Base-by-base conservation (phyloP, 2,888 invertebrate species). In the Rosalia funebris region DNA sequence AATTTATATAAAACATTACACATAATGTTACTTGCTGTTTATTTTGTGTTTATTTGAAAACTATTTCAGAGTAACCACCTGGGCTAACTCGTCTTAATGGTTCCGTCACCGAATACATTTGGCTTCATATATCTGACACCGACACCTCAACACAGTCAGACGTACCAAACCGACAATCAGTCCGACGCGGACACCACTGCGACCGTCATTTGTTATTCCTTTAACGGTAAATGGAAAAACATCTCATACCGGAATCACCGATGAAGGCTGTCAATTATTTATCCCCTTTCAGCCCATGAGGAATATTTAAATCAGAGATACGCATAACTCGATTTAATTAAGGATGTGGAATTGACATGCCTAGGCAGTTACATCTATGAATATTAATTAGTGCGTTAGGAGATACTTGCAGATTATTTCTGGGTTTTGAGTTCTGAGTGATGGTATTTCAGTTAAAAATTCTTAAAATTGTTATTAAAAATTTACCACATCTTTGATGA, bases 91-190 rank as follows among this genome's bases (percentile, higher is more conserved):
- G 7, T 25, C 57, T 59, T 65, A 62, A 65, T 65, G 62, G 65
- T 57, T 48, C 65, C 62, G 65, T 65, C 65, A 65, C 65, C 65
- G 53, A 44, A 53, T 52, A 59, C 56, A 57, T 55, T 56, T 60
- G 56, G 34, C 62, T 25, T 65, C 62, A 65, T 65, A 62, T 62
- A 65, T 65, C 7, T 65, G 65, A 65, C 65, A 62, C 37, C 48
- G 36, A 5, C 25, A 7, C n/a, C 46, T 46, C 16, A 46, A 15
- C 32, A 9, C 32, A 32, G 46, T 10, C 36, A 48, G 48, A 48
- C 37, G 15, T 47, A 32, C 46, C 34, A 34, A 11, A 25, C 14
- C 46, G 32, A 47, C 34, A 32, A 47, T 47, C 46, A 5, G 5
- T 34, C 32, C 17, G 34, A 47, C 48, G 36, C 41, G 48, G 37